Evolutionary conservation across 2,113 vertebrate genomes (phyloP).

Genomic region (Poeciliopsis occidentalis): DNA sequence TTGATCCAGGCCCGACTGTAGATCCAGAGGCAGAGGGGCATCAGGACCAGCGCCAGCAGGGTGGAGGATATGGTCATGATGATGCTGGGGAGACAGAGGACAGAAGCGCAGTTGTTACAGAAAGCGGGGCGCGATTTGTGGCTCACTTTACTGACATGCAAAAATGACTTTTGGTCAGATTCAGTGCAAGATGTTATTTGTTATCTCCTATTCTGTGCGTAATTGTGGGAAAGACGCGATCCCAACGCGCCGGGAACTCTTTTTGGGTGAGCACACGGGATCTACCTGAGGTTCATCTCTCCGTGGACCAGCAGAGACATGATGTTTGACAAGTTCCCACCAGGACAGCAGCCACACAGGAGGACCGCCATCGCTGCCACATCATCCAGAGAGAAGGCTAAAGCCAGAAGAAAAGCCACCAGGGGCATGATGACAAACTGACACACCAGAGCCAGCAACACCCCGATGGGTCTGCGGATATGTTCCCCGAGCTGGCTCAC

Average conservation of each 20-base stretch:
- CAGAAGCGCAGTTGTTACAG: constrained; percentile 10
- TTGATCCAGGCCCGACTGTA: constrained; percentile 97
- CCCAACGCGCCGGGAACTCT: too few relatives aligned
- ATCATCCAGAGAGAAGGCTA: constrained; percentile 89
- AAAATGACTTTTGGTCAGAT: background rate
- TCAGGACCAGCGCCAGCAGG: constrained; percentile 90
- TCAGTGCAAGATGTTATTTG: too few relatives aligned
- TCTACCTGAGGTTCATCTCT: constrained; percentile 98
- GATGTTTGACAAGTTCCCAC: constrained; percentile 94
- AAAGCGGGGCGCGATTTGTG: background rate
- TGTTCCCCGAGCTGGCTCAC: constrained; percentile 87
- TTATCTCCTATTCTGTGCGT: background rate
- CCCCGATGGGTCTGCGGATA: constrained; percentile 87
- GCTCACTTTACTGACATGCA: background rate
- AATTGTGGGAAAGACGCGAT: background rate
- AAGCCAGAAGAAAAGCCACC: constrained; percentile 90
- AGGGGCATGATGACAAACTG: constrained; percentile 96
- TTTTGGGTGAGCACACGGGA: background rate
- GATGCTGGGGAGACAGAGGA: constrained; percentile 78
- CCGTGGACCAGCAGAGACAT: constrained; percentile 93
- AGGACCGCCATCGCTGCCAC: constrained; percentile 94
- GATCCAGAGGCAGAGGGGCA: constrained; percentile 96
- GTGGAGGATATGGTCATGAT: constrained; percentile 99
- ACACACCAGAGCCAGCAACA: constrained; percentile 89
- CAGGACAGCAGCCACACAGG: constrained; percentile 95